phyloP scores from a whole-genome alignment of 2,888 invertebrate genomes.

The Mesoligia furuncula region DNA sequence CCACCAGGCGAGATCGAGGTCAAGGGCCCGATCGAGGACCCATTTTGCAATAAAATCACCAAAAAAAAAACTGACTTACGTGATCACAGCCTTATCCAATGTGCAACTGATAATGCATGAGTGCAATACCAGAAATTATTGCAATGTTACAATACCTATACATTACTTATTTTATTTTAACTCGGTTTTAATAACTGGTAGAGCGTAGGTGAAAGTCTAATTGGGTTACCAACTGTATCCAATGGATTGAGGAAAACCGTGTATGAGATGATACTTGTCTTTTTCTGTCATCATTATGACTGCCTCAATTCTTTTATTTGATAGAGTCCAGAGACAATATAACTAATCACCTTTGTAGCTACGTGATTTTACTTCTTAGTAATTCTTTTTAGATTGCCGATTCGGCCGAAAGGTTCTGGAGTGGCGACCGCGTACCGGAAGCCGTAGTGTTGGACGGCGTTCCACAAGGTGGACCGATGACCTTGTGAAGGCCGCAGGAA shows the following conservation, averaged over 20 bases:
- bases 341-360: background rate
- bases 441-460: background rate
- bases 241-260: constrained; percentile 10
- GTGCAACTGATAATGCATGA: constrained; percentile 56
- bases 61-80: background rate
- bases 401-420: no score
- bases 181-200: constrained; percentile 42
- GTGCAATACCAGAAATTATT: constrained; percentile 54
- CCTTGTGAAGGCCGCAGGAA: background rate
- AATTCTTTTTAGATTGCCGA: no score
- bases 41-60: background rate
- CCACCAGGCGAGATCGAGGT: background rate
- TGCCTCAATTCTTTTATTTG: background rate
- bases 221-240: constrained; percentile 15
- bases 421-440: no score
- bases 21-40: background rate
- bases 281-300: background rate
- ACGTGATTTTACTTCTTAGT: background rate
- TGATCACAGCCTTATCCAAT: constrained; percentile 37
- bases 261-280: background rate
- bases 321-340: background rate
- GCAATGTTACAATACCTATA: constrained; percentile 15
- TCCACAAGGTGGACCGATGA: background rate
- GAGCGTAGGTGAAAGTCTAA: constrained; percentile 39
- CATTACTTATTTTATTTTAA: constrained; percentile 32